Evolutionary conservation across 2,797 vertebrate species (phyloP).

Genomic region (Paguma larvata): DNA sequence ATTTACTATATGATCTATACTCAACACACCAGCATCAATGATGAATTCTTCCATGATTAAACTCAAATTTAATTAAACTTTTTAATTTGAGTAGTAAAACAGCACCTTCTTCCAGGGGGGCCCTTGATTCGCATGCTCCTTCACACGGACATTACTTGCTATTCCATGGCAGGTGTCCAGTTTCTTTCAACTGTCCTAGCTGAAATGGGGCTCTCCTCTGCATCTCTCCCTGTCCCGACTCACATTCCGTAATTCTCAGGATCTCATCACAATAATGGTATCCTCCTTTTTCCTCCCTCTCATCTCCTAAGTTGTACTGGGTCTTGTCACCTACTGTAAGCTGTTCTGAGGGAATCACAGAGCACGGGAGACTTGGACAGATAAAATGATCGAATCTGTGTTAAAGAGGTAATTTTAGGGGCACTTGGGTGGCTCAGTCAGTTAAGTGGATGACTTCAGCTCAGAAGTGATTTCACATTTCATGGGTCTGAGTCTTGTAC

Average conservation of each 20-base stretch:
- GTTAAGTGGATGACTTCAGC: too few species aligned
- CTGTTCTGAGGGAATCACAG: not conserved
- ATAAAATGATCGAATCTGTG: not conserved
- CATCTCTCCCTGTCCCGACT: not conserved
- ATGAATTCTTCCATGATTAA: not conserved
- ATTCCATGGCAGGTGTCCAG: not conserved
- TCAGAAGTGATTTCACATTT: too few species aligned
- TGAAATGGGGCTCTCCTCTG: not conserved
- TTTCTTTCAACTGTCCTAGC: not conserved
- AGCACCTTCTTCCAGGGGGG: not conserved
- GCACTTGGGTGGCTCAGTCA: too few species aligned
- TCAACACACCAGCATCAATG: not conserved
- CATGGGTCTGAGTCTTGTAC: too few species aligned
- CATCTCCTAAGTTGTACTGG: not conserved
- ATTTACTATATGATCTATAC: not conserved
- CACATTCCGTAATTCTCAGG: not conserved
- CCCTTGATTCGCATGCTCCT: not conserved
- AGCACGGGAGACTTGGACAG: not conserved
- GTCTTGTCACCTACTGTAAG: not conserved
- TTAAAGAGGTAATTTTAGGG: not conserved
- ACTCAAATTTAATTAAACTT: not conserved
- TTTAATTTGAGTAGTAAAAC: not conserved
- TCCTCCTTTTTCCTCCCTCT: not conserved
- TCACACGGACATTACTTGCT: not conserved
- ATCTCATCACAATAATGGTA: not conserved